Percentiles rank a stretch among this genome's conserved stretches.
These are phyloP conservation scores for Clarias macrocephalus DNA, from an alignment of 2,113 vertebrate species.

Conservation along the genomic window DNA sequence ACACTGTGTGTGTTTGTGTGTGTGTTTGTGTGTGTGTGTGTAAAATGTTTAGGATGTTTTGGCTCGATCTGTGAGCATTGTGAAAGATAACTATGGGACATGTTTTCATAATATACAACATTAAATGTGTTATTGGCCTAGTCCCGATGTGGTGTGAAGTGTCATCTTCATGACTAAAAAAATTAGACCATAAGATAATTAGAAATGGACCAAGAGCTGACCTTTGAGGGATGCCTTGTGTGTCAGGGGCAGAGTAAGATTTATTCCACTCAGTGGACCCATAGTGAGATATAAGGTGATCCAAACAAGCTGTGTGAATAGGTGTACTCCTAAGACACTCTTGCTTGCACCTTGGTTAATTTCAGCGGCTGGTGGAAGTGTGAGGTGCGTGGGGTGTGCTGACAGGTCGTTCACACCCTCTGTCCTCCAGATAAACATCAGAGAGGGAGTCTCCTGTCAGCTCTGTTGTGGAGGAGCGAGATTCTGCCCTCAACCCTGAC, in stretches of 20 bases:
- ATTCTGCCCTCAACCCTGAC: constrained; percentile 5
- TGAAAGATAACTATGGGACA: too few relatives aligned
- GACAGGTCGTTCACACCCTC: constrained; percentile 43
- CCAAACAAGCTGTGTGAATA: background rate
- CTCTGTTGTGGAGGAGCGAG: background rate
- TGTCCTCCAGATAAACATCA: constrained; percentile 34
- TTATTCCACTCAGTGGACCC: background rate
- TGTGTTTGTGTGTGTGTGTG: background rate
- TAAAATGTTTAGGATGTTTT: background rate
- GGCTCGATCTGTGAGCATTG: too few relatives aligned
- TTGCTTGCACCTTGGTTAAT: background rate
- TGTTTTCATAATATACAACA: background rate
- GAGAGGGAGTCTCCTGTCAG: constrained; percentile 29
- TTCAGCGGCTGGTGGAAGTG: constrained; percentile 2
- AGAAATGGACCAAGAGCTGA: background rate
- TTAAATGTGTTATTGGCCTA: background rate
- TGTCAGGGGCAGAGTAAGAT: background rate
- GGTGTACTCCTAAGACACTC: background rate
- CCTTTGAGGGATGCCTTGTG: background rate
- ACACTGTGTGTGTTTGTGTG: background rate
- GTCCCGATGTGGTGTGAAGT: background rate
- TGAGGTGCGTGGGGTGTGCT: constrained; percentile 7
- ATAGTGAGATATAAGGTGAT: background rate
- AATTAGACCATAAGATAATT: background rate
- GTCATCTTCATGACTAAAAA: background rate